These are phyloP conservation scores for Idaea dimidiata DNA, from an alignment of 2,888 invertebrate species.

Conservation along the genomic window DNA sequence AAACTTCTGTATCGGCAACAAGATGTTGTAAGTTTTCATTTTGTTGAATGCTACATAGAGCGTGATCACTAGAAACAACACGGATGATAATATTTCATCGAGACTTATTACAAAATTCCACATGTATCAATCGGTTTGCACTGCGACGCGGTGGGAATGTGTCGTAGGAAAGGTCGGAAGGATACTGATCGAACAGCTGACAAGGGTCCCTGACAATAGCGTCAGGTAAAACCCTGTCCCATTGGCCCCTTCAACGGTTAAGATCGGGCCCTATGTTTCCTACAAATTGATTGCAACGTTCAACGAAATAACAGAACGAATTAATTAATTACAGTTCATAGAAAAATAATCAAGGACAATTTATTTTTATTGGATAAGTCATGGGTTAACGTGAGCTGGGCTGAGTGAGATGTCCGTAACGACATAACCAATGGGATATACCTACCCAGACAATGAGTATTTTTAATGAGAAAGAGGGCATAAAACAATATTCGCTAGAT, in stretches of 20 bases:
- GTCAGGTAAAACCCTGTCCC: not conserved
- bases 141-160: conserved; percentile 28
- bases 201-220: not conserved
- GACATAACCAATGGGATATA: not conserved
- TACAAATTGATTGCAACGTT: not conserved
- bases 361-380: conserved; percentile 3
- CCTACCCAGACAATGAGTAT: too few relatives aligned
- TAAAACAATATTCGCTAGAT: not conserved
- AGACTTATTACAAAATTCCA: conserved; percentile 25
- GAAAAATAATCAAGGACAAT: not conserved
- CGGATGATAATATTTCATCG: conserved; percentile 35
- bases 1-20: conserved; percentile 41
- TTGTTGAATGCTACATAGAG: conserved; percentile 37
- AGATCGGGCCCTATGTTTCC: not conserved
- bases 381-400: conserved; percentile 7
- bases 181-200: conserved; percentile 33
- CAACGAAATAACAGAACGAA: not conserved
- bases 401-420: not conserved
- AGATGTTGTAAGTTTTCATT: conserved; percentile 42
- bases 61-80: conserved; percentile 40
- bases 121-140: conserved; percentile 15
- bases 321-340: not conserved
- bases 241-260: not conserved
- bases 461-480: not conserved
- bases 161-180: conserved; percentile 22